Evolutionary conservation across 2,888 invertebrate genomes (phyloP).

Genomic region (Cryptocephalus primarius): DNA sequence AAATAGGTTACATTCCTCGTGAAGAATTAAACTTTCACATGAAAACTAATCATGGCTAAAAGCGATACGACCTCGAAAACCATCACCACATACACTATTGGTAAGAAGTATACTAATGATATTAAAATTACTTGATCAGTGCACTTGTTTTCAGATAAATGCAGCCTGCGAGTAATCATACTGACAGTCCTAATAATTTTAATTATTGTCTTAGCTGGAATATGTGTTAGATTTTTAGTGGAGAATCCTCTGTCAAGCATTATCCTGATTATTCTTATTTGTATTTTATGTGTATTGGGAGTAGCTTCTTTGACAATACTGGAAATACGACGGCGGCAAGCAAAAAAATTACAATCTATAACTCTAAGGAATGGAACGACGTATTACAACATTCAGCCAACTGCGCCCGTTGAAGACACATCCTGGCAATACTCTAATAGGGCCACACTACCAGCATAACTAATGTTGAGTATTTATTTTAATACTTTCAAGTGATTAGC

Average conservation of each 20-base stretch:
- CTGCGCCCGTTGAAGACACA: conserved; percentile 11
- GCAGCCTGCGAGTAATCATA: conserved; percentile 10
- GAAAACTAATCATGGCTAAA: no score
- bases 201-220: conserved; percentile 8
- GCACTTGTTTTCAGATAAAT: conserved; percentile 9
- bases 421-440: conserved; percentile 12
- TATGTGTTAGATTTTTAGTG: conserved; percentile 9
- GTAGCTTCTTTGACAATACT: conserved; percentile 4
- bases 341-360: conserved; percentile 3
- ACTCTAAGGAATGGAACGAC: conserved; percentile 5
- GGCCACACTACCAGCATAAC: conserved; percentile 8
- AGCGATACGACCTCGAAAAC: no score
- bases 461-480: background rate
- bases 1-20: no score
- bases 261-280: conserved; percentile 9
- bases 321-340: conserved; percentile 3
- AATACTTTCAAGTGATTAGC: background rate
- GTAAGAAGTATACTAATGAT: no score
- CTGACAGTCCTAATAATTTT: conserved; percentile 9
- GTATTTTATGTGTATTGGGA: conserved; percentile 9
- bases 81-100: no score
- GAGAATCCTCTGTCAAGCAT: conserved; percentile 9
- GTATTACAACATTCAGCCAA: conserved; percentile 9
- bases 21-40: no score
- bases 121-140: background rate